Evolutionary conservation across 2,888 invertebrate genomes (phyloP).

Genomic region (Stratiomys singularior): DNA sequence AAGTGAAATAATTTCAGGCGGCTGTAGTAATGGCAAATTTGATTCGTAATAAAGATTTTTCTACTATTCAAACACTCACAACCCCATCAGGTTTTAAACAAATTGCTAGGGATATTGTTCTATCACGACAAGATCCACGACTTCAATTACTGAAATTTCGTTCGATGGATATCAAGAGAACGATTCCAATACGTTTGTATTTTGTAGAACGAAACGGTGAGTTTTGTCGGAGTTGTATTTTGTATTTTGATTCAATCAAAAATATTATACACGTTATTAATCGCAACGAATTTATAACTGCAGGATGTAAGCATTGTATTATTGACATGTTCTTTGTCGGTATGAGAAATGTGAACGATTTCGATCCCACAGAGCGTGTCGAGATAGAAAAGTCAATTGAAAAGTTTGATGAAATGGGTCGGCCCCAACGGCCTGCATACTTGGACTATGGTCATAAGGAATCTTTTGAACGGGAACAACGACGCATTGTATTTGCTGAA

Average conservation of each 20-base stretch:
- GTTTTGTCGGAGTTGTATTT: neutral
- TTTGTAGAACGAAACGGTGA: conserved; percentile 37
- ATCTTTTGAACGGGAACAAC: conserved; percentile 41
- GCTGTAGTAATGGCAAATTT: conserved; percentile 60
- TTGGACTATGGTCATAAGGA: neutral
- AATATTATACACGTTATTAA: neutral
- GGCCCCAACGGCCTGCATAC: neutral
- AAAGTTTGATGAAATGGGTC: conserved; percentile 55
- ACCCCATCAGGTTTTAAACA: conserved; percentile 62
- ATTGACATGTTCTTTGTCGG: conserved; percentile 73
- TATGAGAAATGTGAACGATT: conserved; percentile 63
- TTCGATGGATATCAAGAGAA: conserved; percentile 59
- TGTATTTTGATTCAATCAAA: neutral
- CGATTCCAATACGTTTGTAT: conserved; percentile 61
- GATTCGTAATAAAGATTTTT: conserved; percentile 58
- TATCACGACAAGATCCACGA: conserved; percentile 60
- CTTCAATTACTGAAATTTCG: conserved; percentile 60
- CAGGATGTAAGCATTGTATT: conserved; percentile 70
- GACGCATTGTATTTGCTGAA: conserved; percentile 69
- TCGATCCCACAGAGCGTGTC: conserved; percentile 56
- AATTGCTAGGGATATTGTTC: conserved; percentile 62
- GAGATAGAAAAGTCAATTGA: conserved; percentile 56
- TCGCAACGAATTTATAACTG: neutral
- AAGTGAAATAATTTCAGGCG: conserved; percentile 55
- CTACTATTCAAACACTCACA: conserved; percentile 57